These are phyloP conservation scores for human (Homo sapiens) DNA, from an alignment of 2,113 vertebrate species.

Conservation along the genomic window GRCh38 chr3:34938001-34938500, in stretches of 20 bases:
- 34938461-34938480: conserved; percentile 9
- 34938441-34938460: background rate
- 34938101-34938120: conserved; percentile 54
- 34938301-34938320: conserved; percentile 24
- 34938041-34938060: background rate
- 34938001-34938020: background rate
- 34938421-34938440: background rate
- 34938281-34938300: background rate
- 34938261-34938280: background rate
- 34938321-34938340: background rate
- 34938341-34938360: background rate
- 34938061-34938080: background rate
- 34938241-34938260: background rate
- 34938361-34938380: background rate
- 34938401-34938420: conserved; percentile 14
- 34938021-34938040: background rate
- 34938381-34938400: background rate
- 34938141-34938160: conserved; percentile 56
- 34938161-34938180: conserved; percentile 72
- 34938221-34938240: background rate
- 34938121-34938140: conserved; percentile 72
- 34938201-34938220: background rate
- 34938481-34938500: background rate
- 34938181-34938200: background rate
- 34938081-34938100: conserved; percentile 57